Conservation (phyloP, 2,113 vertebrate genomes). For the Melanotaenia duboulayi region DNA sequence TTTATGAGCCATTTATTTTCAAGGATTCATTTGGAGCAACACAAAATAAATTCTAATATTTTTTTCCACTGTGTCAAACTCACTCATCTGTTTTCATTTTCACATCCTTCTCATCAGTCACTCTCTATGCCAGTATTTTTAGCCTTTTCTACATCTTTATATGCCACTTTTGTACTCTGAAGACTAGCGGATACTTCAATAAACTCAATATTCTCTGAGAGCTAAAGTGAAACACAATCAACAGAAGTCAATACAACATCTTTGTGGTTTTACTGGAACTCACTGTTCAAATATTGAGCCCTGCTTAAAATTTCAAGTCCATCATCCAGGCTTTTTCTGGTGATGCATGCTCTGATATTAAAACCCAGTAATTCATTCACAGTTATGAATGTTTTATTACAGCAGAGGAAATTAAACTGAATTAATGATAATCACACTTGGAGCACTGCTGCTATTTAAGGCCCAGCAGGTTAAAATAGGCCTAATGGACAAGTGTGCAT, state of each 20-base stretch:
- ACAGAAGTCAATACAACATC: slow-evolving; percentile 70
- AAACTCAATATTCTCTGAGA: slow-evolving; percentile 55
- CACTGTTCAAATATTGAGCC: slow-evolving; percentile 74
- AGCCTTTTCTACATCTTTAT: slow-evolving; percentile 46
- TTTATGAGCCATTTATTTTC: not conserved
- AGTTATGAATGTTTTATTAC: slow-evolving; percentile 80
- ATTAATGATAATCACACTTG: slow-evolving; percentile 73
- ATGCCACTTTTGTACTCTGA: slow-evolving; percentile 32
- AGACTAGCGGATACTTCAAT: slow-evolving; percentile 56
- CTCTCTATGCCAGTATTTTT: slow-evolving; percentile 32
- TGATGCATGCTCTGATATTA: slow-evolving; percentile 62
- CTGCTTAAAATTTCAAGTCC: slow-evolving; percentile 71
- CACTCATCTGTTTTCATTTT: slow-evolving; percentile 14
- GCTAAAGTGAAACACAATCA: slow-evolving; percentile 64
- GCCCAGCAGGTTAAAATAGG: slow-evolving; percentile 24
- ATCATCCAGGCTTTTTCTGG: slow-evolving; percentile 49
- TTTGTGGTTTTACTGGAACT: slow-evolving; percentile 64
- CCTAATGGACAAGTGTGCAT: not conserved
- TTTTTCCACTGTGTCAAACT: not conserved
- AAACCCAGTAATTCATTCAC: slow-evolving; percentile 72
- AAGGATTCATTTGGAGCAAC: not conserved
- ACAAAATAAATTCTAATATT: not conserved
- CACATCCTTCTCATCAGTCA: slow-evolving; percentile 34
- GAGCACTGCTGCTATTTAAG: slow-evolving; percentile 59
- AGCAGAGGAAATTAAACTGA: slow-evolving; percentile 77